Percentiles rank a stretch among this genome's conserved stretches.
Conservation (phyloP, 1,140 invertebrate genomes). For the Neuroterus valhalla region DNA sequence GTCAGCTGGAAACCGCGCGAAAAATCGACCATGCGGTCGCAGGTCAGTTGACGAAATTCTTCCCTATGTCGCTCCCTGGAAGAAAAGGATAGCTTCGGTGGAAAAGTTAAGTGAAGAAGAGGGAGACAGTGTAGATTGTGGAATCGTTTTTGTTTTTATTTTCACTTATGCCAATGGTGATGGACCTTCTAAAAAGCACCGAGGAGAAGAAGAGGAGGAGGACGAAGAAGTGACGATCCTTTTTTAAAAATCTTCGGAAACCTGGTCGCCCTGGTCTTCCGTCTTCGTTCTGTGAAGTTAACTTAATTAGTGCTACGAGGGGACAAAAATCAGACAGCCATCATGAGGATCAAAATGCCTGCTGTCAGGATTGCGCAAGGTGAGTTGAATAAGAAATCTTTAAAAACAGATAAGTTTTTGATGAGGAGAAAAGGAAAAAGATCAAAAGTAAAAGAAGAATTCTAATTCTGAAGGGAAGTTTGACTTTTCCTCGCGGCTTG, state of each 20-base stretch:
- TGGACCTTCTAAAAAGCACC: conserved; percentile 41
- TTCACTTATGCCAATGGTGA: conserved; percentile 15
- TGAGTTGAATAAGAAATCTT: conserved; percentile 71
- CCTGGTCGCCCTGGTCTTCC: background rate
- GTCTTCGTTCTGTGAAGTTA: conserved; percentile 17
- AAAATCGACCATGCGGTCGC: conserved; percentile 52
- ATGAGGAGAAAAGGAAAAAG: background rate
- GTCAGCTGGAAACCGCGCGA: conserved; percentile 26
- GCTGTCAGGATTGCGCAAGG: conserved; percentile 95
- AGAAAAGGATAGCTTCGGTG: background rate
- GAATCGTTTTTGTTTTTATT: conserved; percentile 10
- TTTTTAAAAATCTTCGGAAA: conserved; percentile 15
- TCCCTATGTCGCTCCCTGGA: conserved; percentile 38
- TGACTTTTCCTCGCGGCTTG: too few relatives aligned
- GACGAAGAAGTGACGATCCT: conserved; percentile 51
- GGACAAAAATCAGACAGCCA: conserved; percentile 71
- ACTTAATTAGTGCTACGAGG: conserved; percentile 42
- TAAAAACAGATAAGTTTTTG: background rate
- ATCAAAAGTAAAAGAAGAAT: background rate
- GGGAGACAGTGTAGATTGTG: conserved; percentile 26
- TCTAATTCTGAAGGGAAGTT: too few relatives aligned
- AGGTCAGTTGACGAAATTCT: conserved; percentile 54
- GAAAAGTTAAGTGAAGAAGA: background rate
- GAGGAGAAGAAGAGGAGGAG: conserved; percentile 52
- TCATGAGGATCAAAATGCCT: conserved; percentile 97